Evolutionary conservation across 2,113 vertebrate genomes (phyloP).

Genomic region (Caloenas nicobarica): DNA sequence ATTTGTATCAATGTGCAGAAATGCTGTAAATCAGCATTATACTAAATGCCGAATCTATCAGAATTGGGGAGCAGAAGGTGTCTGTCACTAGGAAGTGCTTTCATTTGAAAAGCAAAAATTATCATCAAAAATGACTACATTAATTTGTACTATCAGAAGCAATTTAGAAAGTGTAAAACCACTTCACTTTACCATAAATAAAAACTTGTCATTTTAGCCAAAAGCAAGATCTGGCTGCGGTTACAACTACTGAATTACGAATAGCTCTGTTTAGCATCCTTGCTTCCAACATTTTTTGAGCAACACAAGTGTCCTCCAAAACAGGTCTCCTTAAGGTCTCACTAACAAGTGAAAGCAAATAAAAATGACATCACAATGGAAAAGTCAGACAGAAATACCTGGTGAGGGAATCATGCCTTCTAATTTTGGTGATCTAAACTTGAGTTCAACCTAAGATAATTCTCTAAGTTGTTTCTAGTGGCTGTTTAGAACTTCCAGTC

Average conservation of each 20-base stretch:
- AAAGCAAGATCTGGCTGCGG: neutral
- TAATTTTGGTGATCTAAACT: neutral
- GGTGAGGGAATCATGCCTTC: neutral
- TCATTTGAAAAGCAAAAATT: neutral
- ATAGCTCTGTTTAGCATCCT: neutral
- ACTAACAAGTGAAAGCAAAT: neutral
- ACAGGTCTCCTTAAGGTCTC: neutral
- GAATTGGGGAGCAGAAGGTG: neutral
- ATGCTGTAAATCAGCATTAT: neutral
- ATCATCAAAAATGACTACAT: neutral
- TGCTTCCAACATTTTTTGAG: neutral
- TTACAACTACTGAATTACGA: neutral
- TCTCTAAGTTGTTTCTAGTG: neutral
- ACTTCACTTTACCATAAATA: neutral
- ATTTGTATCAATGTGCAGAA: neutral
- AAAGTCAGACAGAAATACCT: neutral
- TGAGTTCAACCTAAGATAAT: neutral
- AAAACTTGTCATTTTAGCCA: neutral
- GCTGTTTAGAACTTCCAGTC: neutral
- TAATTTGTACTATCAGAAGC: neutral
- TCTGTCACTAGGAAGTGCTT: neutral
- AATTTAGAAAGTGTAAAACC: neutral
- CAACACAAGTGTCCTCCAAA: neutral
- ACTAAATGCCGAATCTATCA: neutral
- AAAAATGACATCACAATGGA: neutral